These are phyloP conservation scores for Bubo scandiacus DNA, from an alignment of 2,113 vertebrate genomes.

Conservation along the genomic window DNA sequence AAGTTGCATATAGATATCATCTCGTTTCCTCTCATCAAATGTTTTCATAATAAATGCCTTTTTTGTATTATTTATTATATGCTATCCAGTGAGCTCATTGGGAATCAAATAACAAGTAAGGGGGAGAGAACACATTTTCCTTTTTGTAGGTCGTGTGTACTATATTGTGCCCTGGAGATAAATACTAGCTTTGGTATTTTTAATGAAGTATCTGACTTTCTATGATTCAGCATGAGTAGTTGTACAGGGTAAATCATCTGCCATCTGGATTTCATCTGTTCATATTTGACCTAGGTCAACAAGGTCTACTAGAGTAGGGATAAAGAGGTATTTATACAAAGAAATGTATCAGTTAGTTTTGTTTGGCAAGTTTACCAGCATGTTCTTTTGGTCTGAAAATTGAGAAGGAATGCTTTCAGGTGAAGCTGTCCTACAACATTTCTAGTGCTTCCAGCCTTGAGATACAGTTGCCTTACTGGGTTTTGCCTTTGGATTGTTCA, in stretches of 20 bases:
- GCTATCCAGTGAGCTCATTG: not conserved
- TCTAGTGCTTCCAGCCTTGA: not conserved
- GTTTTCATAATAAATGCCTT: constrained; percentile 51
- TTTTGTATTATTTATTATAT: constrained; percentile 38
- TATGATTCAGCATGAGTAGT: not conserved
- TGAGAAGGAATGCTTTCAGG: not conserved
- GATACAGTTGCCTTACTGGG: not conserved
- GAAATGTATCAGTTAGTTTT: not conserved
- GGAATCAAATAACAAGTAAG: not conserved
- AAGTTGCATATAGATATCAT: constrained; percentile 41
- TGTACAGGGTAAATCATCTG: not conserved
- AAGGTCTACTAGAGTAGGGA: not conserved
- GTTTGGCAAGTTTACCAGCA: not conserved
- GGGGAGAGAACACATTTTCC: not conserved
- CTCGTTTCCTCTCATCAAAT: constrained; percentile 59
- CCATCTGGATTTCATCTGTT: not conserved
- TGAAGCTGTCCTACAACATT: not conserved
- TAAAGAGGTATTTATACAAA: not conserved
- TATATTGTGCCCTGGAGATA: not conserved
- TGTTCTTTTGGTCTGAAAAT: not conserved
- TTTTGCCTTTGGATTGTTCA: not conserved
- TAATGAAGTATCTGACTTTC: not conserved
- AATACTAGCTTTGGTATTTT: not conserved
- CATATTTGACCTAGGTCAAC: not conserved
- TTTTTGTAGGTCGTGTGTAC: not conserved